Percentiles rank a stretch among this genome's conserved stretches.
These are phyloP conservation scores for Idaea dimidiata DNA, from an alignment of 2,888 invertebrate species.

Conservation along the genomic window DNA sequence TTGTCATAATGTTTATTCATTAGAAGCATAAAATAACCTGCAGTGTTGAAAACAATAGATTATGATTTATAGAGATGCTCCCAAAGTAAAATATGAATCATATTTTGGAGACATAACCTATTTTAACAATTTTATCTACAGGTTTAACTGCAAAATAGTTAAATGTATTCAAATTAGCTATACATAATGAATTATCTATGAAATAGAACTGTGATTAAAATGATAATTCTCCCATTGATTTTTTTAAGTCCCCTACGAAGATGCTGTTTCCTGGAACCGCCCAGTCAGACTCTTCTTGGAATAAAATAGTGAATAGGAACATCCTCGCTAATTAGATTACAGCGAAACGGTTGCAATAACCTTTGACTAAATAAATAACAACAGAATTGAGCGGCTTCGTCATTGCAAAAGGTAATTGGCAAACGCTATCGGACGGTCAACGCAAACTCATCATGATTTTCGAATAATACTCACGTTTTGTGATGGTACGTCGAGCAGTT, in stretches of 20 bases:
- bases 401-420: conserved; percentile 39
- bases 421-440: conserved; percentile 32
- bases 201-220: not conserved
- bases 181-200: not conserved
- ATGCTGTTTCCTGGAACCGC: conserved; percentile 16
- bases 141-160: conserved; percentile 1
- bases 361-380: conserved; percentile 32
- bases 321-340: not conserved
- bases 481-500: conserved; percentile 6
- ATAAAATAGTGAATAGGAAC: not conserved
- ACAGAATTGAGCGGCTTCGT: conserved; percentile 59
- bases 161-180: not conserved
- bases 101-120: conserved; percentile 22
- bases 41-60: not conserved
- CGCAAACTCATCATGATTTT: conserved; percentile 17
- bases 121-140: conserved; percentile 9
- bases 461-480: conserved; percentile 39
- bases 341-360: not conserved
- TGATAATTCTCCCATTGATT: conserved; percentile 10
- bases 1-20: conserved; percentile 1
- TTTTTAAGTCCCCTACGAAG: not conserved
- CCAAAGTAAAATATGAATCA: conserved; percentile 21
- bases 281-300: conserved; percentile 3
- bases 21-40: not conserved
- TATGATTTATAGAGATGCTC: conserved; percentile 6